Evolutionary conservation across 53 echinoderm and acorn worm genomes (phyloP), one percentile per base, ranked within the genome.

Genomic region (Patiria pectinifera): DNA sequence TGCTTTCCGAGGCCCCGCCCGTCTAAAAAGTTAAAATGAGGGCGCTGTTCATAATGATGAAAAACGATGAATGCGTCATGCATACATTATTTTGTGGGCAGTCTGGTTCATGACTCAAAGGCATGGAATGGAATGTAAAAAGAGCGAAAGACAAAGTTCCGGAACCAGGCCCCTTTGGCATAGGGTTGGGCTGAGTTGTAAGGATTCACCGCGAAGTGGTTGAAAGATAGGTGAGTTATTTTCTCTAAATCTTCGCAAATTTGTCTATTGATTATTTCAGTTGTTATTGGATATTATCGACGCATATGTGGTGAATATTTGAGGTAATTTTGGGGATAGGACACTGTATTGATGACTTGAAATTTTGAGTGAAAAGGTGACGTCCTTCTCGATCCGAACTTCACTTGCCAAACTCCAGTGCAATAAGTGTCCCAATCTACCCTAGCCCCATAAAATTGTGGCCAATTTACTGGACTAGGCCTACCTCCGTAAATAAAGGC

Each of bases 71-170:
- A 86, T 75, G 75, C 86, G 86, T 86, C 86, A 86, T 82, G 60
- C 72, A 86, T 86, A 47, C n/a, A 48, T 48, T 75, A 45, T 22
- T 62, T 14, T 35, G 21, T 85, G 45, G 75, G 48, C 49, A 12
- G 87, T 87, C 87, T 87, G 60, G 87, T 77, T 87, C 10, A 13
- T 87, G 87, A 87, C 87, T 87, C 87, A 87, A 76, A 59, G 8
- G n/a, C 44, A 78, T 62, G 78, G 87, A 53, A 87, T 87, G 85
- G 59, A 43, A 49, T 11, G 84, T 60, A 53, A n/a, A n/a, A n/a
- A n/a, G n/a, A n/a, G n/a, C n/a, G 22, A 26, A 23, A 77, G 78
- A 5, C 78, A 12, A 76, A 12, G 19, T 59, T 48, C 87, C 87
- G 87, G 87, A 76, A 87, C 77, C 87, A 87, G 87, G 25, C 87